Percentiles rank a stretch among this genome's conserved stretches.
These are phyloP conservation scores for Perodicticus potto DNA, from an alignment of 2,797 vertebrate species.

Conservation along the genomic window DNA sequence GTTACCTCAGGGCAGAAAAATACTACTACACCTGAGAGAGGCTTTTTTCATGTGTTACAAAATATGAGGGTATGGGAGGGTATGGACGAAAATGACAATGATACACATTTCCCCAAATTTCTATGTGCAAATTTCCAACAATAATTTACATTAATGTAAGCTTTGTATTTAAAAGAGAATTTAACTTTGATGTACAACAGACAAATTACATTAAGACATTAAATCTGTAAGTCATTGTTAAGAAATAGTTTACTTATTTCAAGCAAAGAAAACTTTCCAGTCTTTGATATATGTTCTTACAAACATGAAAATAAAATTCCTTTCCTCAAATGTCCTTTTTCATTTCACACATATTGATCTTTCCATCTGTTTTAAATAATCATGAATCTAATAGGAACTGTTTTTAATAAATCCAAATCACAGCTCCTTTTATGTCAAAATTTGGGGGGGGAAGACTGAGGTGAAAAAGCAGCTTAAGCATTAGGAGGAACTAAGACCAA, in stretches of 20 bases:
- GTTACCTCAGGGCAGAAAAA: background rate
- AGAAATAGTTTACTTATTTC: slow-evolving; percentile 80
- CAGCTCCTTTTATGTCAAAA: slow-evolving; percentile 77
- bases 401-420: slow-evolving; percentile 80
- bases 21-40: background rate
- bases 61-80: background rate
- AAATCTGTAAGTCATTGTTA: slow-evolving; percentile 83
- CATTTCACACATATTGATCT: slow-evolving; percentile 84
- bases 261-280: slow-evolving; percentile 80
- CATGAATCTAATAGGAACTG: slow-evolving; percentile 82
- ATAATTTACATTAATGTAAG: slow-evolving; percentile 74
- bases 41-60: slow-evolving; percentile 22
- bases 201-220: slow-evolving; percentile 80
- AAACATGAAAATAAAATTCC: slow-evolving; percentile 83
- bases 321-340: slow-evolving; percentile 82
- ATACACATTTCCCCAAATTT: slow-evolving; percentile 63
- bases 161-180: slow-evolving; percentile 78
- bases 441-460: slow-evolving; percentile 64
- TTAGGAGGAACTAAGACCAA: slow-evolving; percentile 62
- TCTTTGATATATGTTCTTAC: slow-evolving; percentile 81
- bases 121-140: slow-evolving; percentile 68
- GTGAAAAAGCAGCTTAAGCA: slow-evolving; percentile 73
- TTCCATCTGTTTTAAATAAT: slow-evolving; percentile 82
- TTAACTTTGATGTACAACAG: slow-evolving; percentile 82
- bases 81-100: slow-evolving; percentile 56